Conservation (phyloP, 2,113 vertebrate genomes). For the Halcyon malimbica region DNA sequence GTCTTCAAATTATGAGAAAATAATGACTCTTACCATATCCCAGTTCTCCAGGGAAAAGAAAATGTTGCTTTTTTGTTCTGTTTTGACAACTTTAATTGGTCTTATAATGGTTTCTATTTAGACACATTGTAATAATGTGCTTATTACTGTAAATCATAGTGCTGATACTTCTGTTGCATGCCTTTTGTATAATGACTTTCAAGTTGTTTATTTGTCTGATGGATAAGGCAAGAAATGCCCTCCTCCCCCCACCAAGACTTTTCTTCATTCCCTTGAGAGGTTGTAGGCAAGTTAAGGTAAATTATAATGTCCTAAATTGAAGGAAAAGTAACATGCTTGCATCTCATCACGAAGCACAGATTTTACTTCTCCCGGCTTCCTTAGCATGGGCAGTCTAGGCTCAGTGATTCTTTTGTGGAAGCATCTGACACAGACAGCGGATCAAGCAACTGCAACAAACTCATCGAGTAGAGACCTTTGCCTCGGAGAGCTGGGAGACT, state of each 20-base stretch:
- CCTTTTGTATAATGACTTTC: neutral
- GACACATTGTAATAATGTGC: neutral
- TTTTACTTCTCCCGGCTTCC: neutral
- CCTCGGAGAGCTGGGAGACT: neutral
- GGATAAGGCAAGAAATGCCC: neutral
- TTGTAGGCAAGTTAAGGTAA: neutral
- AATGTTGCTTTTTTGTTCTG: neutral
- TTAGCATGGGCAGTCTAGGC: neutral
- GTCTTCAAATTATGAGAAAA: neutral
- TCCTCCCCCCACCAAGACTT: neutral
- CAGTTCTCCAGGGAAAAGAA: constrained; percentile 4
- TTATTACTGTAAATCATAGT: constrained; percentile 24
- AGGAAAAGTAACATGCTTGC: neutral
- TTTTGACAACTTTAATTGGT: constrained; percentile 42
- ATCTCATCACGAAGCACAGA: neutral
- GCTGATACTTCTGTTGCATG: neutral
- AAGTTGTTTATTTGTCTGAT: neutral
- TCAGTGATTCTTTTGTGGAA: neutral
- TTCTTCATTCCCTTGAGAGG: neutral
- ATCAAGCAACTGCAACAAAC: neutral
- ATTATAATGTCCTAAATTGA: neutral
- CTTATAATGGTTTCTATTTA: constrained; percentile 24
- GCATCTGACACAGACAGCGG: neutral
- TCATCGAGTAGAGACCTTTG: neutral
- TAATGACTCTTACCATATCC: neutral